These are phyloP conservation scores for Xanthia icteritia DNA, from an alignment of 2,888 invertebrate species.

Conservation along the genomic window DNA sequence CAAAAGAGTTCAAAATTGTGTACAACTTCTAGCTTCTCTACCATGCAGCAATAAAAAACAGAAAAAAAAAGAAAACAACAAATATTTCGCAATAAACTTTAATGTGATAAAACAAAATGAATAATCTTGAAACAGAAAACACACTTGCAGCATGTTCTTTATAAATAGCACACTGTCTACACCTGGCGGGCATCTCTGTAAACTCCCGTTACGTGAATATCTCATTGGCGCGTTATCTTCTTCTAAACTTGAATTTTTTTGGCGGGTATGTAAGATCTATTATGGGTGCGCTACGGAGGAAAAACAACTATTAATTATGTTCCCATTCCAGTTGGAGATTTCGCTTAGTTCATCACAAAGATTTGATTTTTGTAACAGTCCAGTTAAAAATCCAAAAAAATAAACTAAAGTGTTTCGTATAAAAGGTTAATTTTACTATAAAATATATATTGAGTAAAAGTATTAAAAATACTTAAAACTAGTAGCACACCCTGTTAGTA, in stretches of 20 bases:
- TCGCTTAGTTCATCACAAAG: not conserved
- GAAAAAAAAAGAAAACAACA: conserved; percentile 81
- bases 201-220: conserved; percentile 64
- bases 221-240: conserved; percentile 77
- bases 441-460: conserved; percentile 8
- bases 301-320: conserved; percentile 68
- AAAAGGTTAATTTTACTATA: not conserved
- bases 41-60: conserved; percentile 84
- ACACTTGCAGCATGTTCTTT: conserved; percentile 79
- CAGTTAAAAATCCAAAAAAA: conserved; percentile 1
- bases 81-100: conserved; percentile 84
- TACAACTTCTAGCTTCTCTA: conserved; percentile 71
- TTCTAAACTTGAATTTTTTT: conserved; percentile 88
- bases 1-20: conserved; percentile 37
- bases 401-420: not conserved
- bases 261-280: conserved; percentile 84
- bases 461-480: conserved; percentile 45
- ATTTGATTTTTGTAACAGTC: not conserved
- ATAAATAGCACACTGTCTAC: conserved; percentile 81
- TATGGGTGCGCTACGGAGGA: conserved; percentile 88
- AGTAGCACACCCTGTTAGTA: conserved; percentile 85
- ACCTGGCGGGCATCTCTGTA: conserved; percentile 73
- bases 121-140: conserved; percentile 78
- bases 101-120: conserved; percentile 83
- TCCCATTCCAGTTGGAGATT: conserved; percentile 14